A percentile compares a stretch with the other conserved stretches of the same genome.
Conservation (phyloP, 2,888 invertebrate genomes). For the Drosophila atroscutellata region DNA sequence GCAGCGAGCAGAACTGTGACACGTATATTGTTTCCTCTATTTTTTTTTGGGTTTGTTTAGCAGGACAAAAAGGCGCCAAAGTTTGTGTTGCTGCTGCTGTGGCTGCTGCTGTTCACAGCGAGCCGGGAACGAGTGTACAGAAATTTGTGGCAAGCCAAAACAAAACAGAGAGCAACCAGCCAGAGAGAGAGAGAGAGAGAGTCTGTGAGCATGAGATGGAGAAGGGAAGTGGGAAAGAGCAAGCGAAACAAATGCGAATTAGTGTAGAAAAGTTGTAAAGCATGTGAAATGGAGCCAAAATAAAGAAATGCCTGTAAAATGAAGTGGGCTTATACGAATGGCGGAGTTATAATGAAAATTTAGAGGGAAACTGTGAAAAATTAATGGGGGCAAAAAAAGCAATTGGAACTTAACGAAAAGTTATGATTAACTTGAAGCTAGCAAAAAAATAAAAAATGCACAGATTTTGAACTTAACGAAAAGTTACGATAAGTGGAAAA, state of each 20-base stretch:
- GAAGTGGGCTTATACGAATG: constrained; percentile 10
- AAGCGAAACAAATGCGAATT: constrained; percentile 27
- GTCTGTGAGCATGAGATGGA: constrained; percentile 15
- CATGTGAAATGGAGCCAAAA: constrained; percentile 19
- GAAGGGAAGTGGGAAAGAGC: background rate
- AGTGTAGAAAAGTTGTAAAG: constrained; percentile 57
- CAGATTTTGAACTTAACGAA: background rate
- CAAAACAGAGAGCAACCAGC: constrained; percentile 43
- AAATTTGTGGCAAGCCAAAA: constrained; percentile 41
- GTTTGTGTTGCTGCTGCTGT: constrained; percentile 2
- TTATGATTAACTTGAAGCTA: background rate
- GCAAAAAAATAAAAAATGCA: background rate
- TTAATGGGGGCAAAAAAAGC: background rate
- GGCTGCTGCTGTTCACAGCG: background rate
- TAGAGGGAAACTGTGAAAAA: background rate
- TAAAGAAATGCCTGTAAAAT: constrained; percentile 4
- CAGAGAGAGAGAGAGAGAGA: background rate
- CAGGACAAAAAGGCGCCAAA: constrained; percentile 72
- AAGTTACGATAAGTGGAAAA: background rate
- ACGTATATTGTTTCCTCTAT: background rate
- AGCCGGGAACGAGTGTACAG: constrained; percentile 42
- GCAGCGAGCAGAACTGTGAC: constrained; percentile 10
- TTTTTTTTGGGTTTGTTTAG: constrained; percentile 1
- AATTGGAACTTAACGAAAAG: background rate
- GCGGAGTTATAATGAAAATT: background rate